A percentile compares a stretch with the other conserved stretches of the same genome.
These are phyloP conservation scores for Campoplex nolae DNA, from an alignment of 2,888 invertebrate species.

Conservation along the genomic window DNA sequence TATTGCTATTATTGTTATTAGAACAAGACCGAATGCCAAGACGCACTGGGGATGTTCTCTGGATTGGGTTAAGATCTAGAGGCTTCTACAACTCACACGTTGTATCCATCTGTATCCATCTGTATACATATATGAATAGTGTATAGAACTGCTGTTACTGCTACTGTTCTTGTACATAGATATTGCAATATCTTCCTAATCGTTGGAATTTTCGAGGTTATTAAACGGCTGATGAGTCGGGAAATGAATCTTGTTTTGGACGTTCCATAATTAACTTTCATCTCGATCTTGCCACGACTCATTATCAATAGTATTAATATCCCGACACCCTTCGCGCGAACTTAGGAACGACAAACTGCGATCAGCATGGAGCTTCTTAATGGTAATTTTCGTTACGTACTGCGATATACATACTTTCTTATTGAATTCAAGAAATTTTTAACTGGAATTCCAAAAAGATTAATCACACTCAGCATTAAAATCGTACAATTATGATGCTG, in stretches of 20 bases:
- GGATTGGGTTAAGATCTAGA: constrained; percentile 30
- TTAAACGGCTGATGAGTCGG: constrained; percentile 77
- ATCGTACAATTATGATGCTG: not conserved
- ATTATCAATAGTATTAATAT: constrained; percentile 70
- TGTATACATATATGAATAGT: constrained; percentile 49
- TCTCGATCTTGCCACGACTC: constrained; percentile 49
- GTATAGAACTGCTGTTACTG: constrained; percentile 64
- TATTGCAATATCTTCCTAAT: constrained; percentile 69
- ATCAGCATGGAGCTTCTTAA: constrained; percentile 4
- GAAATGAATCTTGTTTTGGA: constrained; percentile 74
- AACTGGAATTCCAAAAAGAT: not conserved
- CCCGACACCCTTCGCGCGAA: constrained; percentile 5
- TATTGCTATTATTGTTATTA: constrained; percentile 80
- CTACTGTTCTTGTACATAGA: constrained; percentile 13
- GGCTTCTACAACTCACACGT: constrained; percentile 26
- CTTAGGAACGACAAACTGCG: constrained; percentile 8
- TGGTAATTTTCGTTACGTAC: not conserved
- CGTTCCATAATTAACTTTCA: constrained; percentile 77
- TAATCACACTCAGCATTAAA: not conserved
- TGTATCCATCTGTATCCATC: constrained; percentile 29
- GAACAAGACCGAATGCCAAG: constrained; percentile 68
- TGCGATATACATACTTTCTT: not conserved
- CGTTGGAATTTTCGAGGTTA: constrained; percentile 77
- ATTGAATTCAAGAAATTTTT: not conserved
- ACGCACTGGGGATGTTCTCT: constrained; percentile 42